phyloP scores from a whole-genome alignment of 2,797 vertebrate species.

The Peromyscus aztecus region DNA sequence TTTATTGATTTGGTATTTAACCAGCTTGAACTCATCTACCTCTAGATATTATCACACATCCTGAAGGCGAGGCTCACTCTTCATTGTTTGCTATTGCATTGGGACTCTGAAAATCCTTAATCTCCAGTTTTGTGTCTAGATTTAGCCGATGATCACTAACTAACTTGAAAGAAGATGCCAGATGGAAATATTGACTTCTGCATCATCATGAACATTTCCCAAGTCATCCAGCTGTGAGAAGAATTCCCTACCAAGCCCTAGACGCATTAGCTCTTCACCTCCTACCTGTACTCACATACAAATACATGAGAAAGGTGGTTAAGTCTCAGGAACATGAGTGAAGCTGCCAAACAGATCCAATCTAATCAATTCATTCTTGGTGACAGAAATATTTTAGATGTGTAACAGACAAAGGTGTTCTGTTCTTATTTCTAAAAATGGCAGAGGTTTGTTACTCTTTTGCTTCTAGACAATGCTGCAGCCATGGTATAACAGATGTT shows the following conservation, averaged over 20 bases:
- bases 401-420: not conserved
- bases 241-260: not conserved
- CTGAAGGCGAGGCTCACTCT: not conserved
- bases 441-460: not conserved
- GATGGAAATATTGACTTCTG: accelerated
- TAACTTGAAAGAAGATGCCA: not conserved
- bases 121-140: not conserved
- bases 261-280: not conserved
- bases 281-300: accelerated
- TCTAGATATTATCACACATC: not conserved
- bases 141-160: not conserved
- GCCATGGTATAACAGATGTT: not conserved
- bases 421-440: not conserved
- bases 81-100: not conserved
- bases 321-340: not conserved
- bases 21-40: not conserved
- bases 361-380: not conserved
- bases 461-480: not conserved
- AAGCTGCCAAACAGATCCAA: not conserved
- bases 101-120: not conserved
- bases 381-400: not conserved
- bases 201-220: not conserved
- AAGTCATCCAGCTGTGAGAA: not conserved
- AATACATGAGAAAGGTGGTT: not conserved
- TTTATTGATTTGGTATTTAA: not conserved